These are phyloP conservation scores for Eretmocerus hayati DNA, from an alignment of 2,888 invertebrate species.

Conservation along the genomic window DNA sequence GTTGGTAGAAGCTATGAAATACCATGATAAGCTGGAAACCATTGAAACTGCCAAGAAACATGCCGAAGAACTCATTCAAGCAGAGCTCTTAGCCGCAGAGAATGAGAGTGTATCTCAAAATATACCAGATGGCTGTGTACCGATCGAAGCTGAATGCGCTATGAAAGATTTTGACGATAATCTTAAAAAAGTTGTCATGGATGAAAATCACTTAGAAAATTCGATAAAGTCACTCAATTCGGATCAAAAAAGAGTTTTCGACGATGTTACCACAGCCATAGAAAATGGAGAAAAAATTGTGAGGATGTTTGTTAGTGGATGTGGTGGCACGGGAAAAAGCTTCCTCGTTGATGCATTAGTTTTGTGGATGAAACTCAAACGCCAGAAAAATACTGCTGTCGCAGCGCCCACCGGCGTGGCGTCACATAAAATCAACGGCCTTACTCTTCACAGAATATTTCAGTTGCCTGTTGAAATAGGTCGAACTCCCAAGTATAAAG, in stretches of 20 bases:
- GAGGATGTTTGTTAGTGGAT: background rate
- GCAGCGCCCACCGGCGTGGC: too few relatives aligned
- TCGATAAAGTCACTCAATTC: too few relatives aligned
- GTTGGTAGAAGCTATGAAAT: background rate
- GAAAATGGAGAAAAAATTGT: background rate
- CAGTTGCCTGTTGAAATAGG: background rate
- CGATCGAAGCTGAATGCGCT: constrained; percentile 21
- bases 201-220: constrained; percentile 8
- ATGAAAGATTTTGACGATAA: constrained; percentile 26
- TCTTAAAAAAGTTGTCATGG: too few relatives aligned
- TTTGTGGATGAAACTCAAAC: background rate
- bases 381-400: background rate
- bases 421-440: too few relatives aligned
- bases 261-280: constrained; percentile 12
- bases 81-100: too few relatives aligned
- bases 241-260: constrained; percentile 25
- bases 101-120: too few relatives aligned
- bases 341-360: background rate
- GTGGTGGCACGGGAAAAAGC: background rate
- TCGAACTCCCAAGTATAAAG: constrained; percentile 23
- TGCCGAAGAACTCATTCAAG: background rate
- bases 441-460: background rate
- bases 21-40: background rate
- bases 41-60: background rate
- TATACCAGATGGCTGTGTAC: constrained; percentile 10